These are phyloP conservation scores for Babylonia areolata DNA, from an alignment of 1,140 invertebrate genomes.

Conservation along the genomic window DNA sequence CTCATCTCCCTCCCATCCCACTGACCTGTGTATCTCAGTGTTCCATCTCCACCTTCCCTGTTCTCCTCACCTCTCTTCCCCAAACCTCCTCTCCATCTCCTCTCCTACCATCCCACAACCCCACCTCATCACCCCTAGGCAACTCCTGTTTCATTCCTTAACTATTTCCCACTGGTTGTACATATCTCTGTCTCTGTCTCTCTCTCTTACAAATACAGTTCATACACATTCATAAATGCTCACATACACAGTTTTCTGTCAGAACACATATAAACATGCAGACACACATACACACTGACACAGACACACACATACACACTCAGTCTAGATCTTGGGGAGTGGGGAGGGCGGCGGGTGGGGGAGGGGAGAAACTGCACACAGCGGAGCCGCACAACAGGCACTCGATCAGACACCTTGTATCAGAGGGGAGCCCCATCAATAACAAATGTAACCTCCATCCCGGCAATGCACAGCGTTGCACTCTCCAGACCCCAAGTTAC, in stretches of 20 bases:
- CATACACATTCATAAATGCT: background rate
- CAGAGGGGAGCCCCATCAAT: background rate
- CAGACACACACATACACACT: background rate
- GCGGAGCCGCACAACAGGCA: too few relatives aligned
- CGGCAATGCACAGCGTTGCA: slow-evolving; percentile 5
- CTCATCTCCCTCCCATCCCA: too few relatives aligned
- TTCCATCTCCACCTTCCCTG: too few relatives aligned
- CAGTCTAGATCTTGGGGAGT: too few relatives aligned
- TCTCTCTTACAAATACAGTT: background rate
- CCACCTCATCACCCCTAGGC: background rate
- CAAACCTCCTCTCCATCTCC: too few relatives aligned
- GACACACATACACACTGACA: background rate
- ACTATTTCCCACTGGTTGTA: background rate
- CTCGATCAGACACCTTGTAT: background rate
- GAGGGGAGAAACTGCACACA: too few relatives aligned
- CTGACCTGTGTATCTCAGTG: too few relatives aligned
- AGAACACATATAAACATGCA: background rate
- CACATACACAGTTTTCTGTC: background rate
- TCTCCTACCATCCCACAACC: too few relatives aligned
- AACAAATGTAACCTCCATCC: background rate
- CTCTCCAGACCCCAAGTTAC: background rate
- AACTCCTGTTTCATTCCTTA: background rate
- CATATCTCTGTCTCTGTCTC: background rate
- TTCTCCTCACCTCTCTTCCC: too few relatives aligned
- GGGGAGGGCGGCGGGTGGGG: too few relatives aligned